phyloP scores from a whole-genome alignment of 2,113 vertebrate genomes.

The Anoura caudifer region DNA sequence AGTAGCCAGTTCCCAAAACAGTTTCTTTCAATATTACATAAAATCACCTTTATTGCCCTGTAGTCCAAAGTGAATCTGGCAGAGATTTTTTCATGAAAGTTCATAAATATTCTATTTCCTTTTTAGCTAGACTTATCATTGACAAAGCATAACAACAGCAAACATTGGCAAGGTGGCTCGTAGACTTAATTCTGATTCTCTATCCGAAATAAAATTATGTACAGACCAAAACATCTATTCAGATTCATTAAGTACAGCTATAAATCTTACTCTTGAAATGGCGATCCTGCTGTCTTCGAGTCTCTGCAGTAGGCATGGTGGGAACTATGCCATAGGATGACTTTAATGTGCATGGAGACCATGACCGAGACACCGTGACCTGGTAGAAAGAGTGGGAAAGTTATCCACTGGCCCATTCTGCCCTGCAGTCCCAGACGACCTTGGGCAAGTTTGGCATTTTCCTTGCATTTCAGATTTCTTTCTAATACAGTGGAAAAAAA shows the following conservation, averaged over 20 bases:
- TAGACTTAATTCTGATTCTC: conserved; percentile 41
- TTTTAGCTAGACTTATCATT: conserved; percentile 40
- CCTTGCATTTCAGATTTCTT: not conserved
- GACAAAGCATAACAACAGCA: conserved; percentile 41
- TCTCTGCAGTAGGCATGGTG: not conserved
- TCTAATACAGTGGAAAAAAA: not conserved
- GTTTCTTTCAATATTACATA: conserved; percentile 26
- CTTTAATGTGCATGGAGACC: conserved; percentile 28
- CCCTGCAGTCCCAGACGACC: not conserved
- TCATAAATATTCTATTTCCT: conserved; percentile 62
- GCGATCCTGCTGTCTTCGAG: not conserved
- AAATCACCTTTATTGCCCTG: not conserved
- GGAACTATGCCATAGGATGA: not conserved
- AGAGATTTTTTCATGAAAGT: not conserved
- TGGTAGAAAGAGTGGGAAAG: not conserved
- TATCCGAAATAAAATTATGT: conserved; percentile 38
- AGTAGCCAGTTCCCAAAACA: not conserved
- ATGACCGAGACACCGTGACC: not conserved
- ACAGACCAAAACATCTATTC: conserved; percentile 28
- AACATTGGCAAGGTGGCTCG: conserved; percentile 22
- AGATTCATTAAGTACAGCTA: conserved; percentile 32
- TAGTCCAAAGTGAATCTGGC: conserved; percentile 19
- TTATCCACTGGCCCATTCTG: not conserved
- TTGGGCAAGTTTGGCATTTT: conserved; percentile 38
- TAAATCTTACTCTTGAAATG: conserved; percentile 55